Base-by-base conservation (phyloP, 2,888 invertebrate genomes). In the Melanargia galathea region DNA sequence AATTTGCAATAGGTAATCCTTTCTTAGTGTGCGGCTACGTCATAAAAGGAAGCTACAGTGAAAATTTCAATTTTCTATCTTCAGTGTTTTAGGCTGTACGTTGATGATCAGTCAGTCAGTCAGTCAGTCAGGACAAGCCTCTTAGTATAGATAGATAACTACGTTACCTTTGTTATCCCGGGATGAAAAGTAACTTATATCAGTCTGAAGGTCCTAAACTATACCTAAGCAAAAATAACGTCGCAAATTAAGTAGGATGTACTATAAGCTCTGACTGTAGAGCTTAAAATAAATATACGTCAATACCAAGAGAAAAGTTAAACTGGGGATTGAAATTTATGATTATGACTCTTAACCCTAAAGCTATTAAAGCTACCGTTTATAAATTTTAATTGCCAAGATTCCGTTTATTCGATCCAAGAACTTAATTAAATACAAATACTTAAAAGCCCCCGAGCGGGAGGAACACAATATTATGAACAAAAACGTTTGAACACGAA, bases 341-440 rank as follows among this genome's bases (percentile, higher is more conserved):
- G 33, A 52, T 35, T 52, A 52, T 52, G 33, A 52, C 52, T 30
- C 13, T 49, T 49, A 26, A 49, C 49, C 49, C 49, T 30, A 30
- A 26, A 26, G 26, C 26, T 49, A 49, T 49, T 49, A 49, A 26
- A 16, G 33, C 20, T 35, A 20, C 30, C 33, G 22, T 33, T 33
- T 35, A 52, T 52, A 52, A 52, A 46, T 35, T 52, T 52, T 20
- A 52, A 52, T 52, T 35, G 35, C 20, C 55, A 57, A 45, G 45
- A 57, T 57, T 45, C 45, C 57, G 30, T 30, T 57, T 57, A 46
- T 46, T 33, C 33, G n/a, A n/a, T 24, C 18, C 43, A 24, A n/a
- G 20, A 45, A 56, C 45, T 57, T 45, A 57, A 57, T 57, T 57
- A 57, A 57, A 57, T 46, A 57, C 33, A 57, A 57, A 57, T 57